Percentiles rank a stretch among this genome's conserved stretches.
Conservation (phyloP, 35 echinoderm and acorn worm species). For the Apostichopus japonicus region DNA sequence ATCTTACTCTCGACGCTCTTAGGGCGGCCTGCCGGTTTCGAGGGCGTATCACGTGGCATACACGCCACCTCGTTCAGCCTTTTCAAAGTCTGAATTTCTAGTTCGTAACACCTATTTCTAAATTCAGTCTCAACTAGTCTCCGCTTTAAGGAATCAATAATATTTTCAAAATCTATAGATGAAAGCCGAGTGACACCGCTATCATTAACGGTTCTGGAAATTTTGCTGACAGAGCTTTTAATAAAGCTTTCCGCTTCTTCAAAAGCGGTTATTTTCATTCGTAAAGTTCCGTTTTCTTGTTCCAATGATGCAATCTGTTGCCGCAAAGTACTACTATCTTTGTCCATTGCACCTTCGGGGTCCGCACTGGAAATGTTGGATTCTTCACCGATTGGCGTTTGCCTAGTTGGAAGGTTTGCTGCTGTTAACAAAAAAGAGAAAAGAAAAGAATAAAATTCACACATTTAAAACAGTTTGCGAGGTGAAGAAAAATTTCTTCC, state of each 20-base stretch:
- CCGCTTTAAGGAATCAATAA: conserved; percentile 74
- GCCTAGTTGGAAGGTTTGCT: conserved; percentile 57
- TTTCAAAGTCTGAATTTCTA: conserved; percentile 83
- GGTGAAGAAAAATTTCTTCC: too few relatives aligned
- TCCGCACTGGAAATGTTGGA: conserved; percentile 24
- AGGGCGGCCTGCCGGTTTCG: conserved; percentile 58
- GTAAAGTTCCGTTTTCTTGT: conserved; percentile 85
- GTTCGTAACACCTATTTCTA: conserved; percentile 64
- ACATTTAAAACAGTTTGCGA: too few relatives aligned
- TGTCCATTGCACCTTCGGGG: conserved; percentile 8
- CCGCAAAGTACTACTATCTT: conserved; percentile 58
- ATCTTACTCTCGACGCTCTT: conserved; percentile 88
- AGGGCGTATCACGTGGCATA: conserved; percentile 24
- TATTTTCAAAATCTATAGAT: conserved; percentile 58
- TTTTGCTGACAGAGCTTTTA: conserved; percentile 36
- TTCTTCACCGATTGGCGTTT: conserved; percentile 75
- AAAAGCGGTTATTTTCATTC: conserved; percentile 73
- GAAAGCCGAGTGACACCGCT: conserved; percentile 36
- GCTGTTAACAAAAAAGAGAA: conserved; percentile 5
- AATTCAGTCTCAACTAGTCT: conserved; percentile 75
- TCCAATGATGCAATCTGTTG: conserved; percentile 74
- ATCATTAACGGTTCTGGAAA: conserved; percentile 45
- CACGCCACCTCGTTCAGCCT: conserved; percentile 81
- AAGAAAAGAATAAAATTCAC: neutral
- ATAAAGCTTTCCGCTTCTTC: conserved; percentile 77